Conservation (phyloP, 2,888 invertebrate species). For the Gastracanthus pulcherrimus region DNA sequence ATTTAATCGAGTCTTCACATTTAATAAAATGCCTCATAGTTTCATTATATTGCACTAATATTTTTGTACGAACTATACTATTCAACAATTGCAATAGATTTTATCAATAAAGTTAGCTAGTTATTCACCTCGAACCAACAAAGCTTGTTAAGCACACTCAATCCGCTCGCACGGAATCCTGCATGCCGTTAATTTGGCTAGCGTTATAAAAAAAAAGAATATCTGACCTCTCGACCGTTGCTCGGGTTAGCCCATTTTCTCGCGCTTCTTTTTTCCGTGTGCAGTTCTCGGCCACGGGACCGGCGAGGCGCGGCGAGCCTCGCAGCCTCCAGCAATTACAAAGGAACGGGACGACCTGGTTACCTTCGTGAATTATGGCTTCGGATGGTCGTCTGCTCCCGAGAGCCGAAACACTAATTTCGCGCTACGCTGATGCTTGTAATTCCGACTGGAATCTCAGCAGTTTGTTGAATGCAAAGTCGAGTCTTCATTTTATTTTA, state of each 20-base stretch:
- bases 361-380: conserved; percentile 60
- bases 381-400: conserved; percentile 61
- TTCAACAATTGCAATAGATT: no score
- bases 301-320: conserved; percentile 43
- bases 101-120: no score
- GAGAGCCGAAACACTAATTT: conserved; percentile 53
- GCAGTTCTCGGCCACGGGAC: background rate
- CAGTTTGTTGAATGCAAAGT: conserved; percentile 39
- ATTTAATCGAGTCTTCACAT: no score
- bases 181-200: background rate
- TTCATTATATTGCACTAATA: no score
- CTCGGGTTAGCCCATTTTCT: background rate
- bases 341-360: conserved; percentile 54
- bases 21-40: no score
- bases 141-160: background rate
- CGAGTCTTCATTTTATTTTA: background rate
- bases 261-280: background rate
- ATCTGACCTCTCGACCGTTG: background rate
- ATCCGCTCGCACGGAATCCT: background rate
- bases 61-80: no score
- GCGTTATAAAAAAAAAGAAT: background rate
- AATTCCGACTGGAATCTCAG: conserved; percentile 39
- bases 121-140: background rate
- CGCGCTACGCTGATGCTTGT: conserved; percentile 48
- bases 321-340: conserved; percentile 60